phyloP scores from a whole-genome alignment of 1,140 invertebrate genomes.

The Hycleus phaleratus region DNA sequence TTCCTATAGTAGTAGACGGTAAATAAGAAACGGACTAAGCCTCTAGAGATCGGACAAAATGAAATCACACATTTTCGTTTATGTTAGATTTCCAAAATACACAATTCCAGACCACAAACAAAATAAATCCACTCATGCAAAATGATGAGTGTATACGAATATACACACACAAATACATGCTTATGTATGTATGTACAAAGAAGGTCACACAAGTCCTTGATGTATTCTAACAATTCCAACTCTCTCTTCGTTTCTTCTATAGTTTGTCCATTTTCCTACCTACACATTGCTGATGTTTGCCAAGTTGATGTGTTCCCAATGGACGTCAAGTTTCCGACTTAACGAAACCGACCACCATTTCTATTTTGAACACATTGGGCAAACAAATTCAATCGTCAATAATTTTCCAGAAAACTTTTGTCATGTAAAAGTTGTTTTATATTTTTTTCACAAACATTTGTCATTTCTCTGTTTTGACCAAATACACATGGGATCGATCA shows the following conservation, averaged over 20 bases:
- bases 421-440: conserved; percentile 31
- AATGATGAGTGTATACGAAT: conserved; percentile 18
- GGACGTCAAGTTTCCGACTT: conserved; percentile 31
- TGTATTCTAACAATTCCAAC: conserved; percentile 14
- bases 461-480: conserved; percentile 37
- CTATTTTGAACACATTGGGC: background rate
- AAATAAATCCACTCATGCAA: conserved; percentile 35
- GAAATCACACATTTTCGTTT: conserved; percentile 28
- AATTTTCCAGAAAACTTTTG: conserved; percentile 38
- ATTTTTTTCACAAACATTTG: conserved; percentile 31
- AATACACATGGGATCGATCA: conserved; percentile 26
- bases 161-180: conserved; percentile 18
- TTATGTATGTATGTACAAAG: background rate
- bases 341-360: conserved; percentile 24
- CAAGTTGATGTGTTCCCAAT: conserved; percentile 32
- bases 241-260: conserved; percentile 17
- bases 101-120: conserved; percentile 26
- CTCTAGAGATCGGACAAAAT: conserved; percentile 23
- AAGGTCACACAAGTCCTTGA: conserved; percentile 6
- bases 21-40: conserved; percentile 24
- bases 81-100: conserved; percentile 6
- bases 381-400: conserved; percentile 35
- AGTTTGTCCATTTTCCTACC: conserved; percentile 30
- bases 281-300: conserved; percentile 29
- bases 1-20: background rate